Evolutionary conservation across 2,113 vertebrate genomes (phyloP).

Genomic region (Catharus minimus): DNA sequence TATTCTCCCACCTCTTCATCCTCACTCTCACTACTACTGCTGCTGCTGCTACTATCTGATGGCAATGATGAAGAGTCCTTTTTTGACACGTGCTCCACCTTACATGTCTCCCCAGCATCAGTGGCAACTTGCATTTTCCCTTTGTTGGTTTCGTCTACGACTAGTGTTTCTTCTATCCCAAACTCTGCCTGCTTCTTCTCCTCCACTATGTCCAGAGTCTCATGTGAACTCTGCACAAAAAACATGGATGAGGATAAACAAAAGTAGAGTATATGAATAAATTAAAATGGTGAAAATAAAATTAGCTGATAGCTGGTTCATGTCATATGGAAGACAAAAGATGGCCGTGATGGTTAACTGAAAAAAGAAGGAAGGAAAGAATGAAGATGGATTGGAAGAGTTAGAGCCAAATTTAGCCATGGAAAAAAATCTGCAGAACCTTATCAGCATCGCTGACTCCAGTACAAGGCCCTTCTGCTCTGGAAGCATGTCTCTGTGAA

Average conservation of each 20-base stretch:
- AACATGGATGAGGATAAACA: constrained; percentile 75
- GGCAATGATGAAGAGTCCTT: constrained; percentile 78
- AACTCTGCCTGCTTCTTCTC: constrained; percentile 89
- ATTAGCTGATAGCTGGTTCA: constrained; percentile 70
- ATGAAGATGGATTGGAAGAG: constrained; percentile 62
- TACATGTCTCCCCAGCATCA: constrained; percentile 70
- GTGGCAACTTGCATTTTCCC: constrained; percentile 75
- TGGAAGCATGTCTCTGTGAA: constrained; percentile 82
- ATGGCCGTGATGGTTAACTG: constrained; percentile 72
- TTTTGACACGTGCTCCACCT: constrained; percentile 74
- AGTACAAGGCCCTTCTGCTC: constrained; percentile 78
- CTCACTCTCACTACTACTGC: constrained; percentile 90
- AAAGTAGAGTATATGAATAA: constrained; percentile 77
- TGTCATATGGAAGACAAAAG: constrained; percentile 74
- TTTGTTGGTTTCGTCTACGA: constrained; percentile 85
- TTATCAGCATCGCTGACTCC: constrained; percentile 87
- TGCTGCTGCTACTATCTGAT: constrained; percentile 84
- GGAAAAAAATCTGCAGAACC: constrained; percentile 83
- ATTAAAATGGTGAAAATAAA: constrained; percentile 76
- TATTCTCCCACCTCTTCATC: constrained; percentile 90
- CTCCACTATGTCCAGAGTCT: constrained; percentile 84
- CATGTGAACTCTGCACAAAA: constrained; percentile 87
- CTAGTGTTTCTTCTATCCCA: constrained; percentile 89
- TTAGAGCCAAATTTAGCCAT: constrained; percentile 64
- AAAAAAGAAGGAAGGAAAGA: constrained; percentile 60